Conservation (phyloP, 1,140 invertebrate genomes). For the Ylistrum balloti region DNA sequence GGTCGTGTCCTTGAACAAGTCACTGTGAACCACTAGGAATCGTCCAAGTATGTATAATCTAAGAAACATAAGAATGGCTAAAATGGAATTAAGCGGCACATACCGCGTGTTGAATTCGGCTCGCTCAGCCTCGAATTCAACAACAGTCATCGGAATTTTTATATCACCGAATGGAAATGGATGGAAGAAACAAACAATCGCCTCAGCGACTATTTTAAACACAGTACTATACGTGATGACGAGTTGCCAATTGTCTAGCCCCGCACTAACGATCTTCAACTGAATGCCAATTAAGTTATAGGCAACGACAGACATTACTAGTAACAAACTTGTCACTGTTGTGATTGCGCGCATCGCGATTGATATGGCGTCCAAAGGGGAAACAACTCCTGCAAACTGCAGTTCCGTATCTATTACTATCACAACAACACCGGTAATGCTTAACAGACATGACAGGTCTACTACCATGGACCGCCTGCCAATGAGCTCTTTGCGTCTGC, state of each 20-base stretch:
- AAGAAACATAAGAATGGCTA: conserved; percentile 80
- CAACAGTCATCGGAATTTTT: conserved; percentile 65
- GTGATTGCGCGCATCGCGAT: conserved; percentile 69
- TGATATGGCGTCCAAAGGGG: conserved; percentile 57
- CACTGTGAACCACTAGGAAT: conserved; percentile 79
- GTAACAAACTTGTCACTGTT: conserved; percentile 68
- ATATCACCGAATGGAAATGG: conserved; percentile 70
- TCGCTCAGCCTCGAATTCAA: conserved; percentile 57
- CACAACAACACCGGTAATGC: conserved; percentile 70
- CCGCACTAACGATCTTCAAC: conserved; percentile 71
- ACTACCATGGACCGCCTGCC: conserved; percentile 70
- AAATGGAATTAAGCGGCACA: conserved; percentile 75
- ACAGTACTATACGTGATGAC: conserved; percentile 69
- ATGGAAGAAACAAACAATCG: conserved; percentile 72
- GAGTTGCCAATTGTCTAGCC: conserved; percentile 73
- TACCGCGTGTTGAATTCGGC: conserved; percentile 57
- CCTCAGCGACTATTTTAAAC: conserved; percentile 67
- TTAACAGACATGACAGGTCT: conserved; percentile 71
- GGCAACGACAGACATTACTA: conserved; percentile 68
- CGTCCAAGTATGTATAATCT: conserved; percentile 78
- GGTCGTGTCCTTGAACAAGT: conserved; percentile 79
- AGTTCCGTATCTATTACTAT: conserved; percentile 75
- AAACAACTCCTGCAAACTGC: conserved; percentile 62
- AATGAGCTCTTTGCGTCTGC: conserved; percentile 72
- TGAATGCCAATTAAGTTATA: conserved; percentile 73